These are phyloP conservation scores for Festucalex cinctus DNA, from an alignment of 2,113 vertebrate species.

Conservation along the genomic window DNA sequence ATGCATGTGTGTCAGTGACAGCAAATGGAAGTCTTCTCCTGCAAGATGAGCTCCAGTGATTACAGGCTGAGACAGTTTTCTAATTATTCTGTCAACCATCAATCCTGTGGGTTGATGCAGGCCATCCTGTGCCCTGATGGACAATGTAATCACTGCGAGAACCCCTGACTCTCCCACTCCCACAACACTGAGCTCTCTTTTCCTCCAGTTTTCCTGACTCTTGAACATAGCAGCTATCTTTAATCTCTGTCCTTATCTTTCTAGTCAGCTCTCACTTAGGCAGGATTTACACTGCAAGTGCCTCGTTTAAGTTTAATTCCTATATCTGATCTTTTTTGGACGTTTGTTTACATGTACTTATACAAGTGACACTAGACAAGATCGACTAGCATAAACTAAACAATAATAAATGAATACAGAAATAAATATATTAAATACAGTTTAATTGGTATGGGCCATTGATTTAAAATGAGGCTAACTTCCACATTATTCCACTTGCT, in stretches of 20 bases:
- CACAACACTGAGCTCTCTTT: conserved; percentile 1
- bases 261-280: conserved; percentile 23
- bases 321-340: neutral
- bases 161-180: conserved; percentile 11
- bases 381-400: neutral
- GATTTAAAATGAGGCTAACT: too few species aligned
- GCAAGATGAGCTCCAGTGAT: conserved; percentile 82
- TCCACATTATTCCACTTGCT: too few species aligned
- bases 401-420: neutral
- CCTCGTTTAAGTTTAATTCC: neutral
- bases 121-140: conserved; percentile 82
- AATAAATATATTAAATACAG: too few species aligned
- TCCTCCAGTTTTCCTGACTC: neutral
- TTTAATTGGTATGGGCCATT: too few species aligned
- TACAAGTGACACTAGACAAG: neutral
- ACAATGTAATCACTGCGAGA: conserved; percentile 91
- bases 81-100: conserved; percentile 99
- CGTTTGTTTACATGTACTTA: neutral
- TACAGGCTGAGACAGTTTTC: conserved; percentile 94
- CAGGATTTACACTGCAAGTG: neutral
- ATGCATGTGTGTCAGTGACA: conserved; percentile 33
- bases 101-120: conserved; percentile 83
- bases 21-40: conserved; percentile 68
- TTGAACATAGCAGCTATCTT: neutral
- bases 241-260: conserved; percentile 33